These are phyloP conservation scores for Sycophila sp. DNA, from an alignment of 1,140 invertebrate species.

Conservation along the genomic window DNA sequence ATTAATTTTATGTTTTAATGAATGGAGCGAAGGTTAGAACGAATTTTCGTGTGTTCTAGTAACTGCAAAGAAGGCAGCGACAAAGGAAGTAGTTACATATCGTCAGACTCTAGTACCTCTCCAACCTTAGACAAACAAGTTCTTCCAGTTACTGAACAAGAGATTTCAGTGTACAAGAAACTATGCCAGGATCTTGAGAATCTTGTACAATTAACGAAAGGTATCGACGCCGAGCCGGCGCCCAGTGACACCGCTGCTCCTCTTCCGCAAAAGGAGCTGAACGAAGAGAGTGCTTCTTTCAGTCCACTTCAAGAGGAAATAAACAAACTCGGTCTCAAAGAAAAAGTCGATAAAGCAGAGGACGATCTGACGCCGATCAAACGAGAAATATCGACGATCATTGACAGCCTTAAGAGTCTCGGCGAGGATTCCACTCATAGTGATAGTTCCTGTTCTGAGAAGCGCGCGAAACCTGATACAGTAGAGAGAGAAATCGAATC, in stretches of 20 bases:
- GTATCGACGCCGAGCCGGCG: not conserved
- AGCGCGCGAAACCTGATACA: too few relatives aligned
- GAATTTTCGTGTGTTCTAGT: too few relatives aligned
- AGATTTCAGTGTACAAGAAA: constrained; percentile 44
- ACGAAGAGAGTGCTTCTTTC: not conserved
- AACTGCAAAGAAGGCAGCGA: constrained; percentile 3
- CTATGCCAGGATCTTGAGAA: constrained; percentile 48
- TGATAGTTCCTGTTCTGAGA: constrained; percentile 4
- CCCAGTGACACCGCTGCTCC: too few relatives aligned
- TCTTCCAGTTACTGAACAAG: constrained; percentile 41
- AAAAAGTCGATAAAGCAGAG: not conserved
- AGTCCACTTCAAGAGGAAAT: not conserved
- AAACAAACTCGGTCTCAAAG: not conserved
- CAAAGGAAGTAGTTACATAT: not conserved
- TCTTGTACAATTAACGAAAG: constrained; percentile 40
- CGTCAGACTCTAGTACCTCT: constrained; percentile 14
- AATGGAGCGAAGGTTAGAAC: too few relatives aligned
- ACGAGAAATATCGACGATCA: constrained; percentile 21
- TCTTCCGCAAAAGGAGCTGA: not conserved
- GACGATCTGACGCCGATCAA: constrained; percentile 11
- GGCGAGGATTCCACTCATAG: constrained; percentile 1
- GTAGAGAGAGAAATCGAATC: not conserved
- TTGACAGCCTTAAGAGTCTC: constrained; percentile 19
- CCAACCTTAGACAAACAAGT: not conserved
- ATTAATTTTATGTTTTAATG: not conserved